These are phyloP conservation scores for Oophaga pumilio DNA, from an alignment of 2,113 vertebrate species.

Conservation along the genomic window DNA sequence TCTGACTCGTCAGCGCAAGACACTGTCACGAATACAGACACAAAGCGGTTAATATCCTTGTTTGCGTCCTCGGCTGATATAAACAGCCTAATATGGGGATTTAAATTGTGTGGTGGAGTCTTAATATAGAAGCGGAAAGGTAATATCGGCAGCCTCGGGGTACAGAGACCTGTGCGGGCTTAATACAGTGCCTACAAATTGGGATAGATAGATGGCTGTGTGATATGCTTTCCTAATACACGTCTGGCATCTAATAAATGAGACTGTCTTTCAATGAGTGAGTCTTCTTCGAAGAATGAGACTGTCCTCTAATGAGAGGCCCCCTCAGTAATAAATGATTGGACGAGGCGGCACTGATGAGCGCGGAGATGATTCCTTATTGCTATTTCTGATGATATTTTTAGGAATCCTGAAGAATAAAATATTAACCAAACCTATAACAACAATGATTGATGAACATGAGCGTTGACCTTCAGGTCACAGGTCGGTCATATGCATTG, in stretches of 20 bases:
- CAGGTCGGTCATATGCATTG: neutral
- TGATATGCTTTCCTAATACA: slow-evolving; percentile 5
- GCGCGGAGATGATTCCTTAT: neutral
- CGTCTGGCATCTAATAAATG: slow-evolving; percentile 19
- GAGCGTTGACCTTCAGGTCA: neutral
- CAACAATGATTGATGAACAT: neutral
- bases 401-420: neutral
- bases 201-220: slow-evolving; percentile 20
- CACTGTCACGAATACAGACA: neutral
- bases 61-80: slow-evolving; percentile 3
- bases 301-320: neutral
- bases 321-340: neutral
- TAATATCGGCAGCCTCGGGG: slow-evolving; percentile 40
- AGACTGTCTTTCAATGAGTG: neutral
- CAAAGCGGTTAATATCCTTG: slow-evolving; percentile 31
- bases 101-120: slow-evolving; percentile 28
- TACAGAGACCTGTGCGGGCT: slow-evolving; percentile 13
- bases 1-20: neutral
- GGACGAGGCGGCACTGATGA: neutral
- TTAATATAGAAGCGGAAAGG: slow-evolving; percentile 45
- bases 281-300: neutral
- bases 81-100: slow-evolving; percentile 22
- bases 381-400: neutral
- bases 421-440: neutral
- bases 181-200: slow-evolving; percentile 43